These are phyloP conservation scores for Glomeris marginata DNA, from an alignment of 2,888 invertebrate species.

Conservation along the genomic window DNA sequence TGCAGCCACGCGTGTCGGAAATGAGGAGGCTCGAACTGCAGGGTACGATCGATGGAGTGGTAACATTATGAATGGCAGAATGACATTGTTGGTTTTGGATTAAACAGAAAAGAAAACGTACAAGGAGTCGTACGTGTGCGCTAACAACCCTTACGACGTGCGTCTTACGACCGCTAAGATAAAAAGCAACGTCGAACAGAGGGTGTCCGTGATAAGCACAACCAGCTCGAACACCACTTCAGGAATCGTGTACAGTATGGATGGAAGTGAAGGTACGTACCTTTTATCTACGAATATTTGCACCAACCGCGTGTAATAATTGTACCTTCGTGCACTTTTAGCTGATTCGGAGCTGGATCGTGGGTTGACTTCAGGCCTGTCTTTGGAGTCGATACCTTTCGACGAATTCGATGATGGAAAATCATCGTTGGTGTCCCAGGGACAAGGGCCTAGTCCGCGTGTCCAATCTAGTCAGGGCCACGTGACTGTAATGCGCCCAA, in stretches of 20 bases:
- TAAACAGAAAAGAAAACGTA: conserved; percentile 43
- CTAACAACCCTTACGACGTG: conserved; percentile 21
- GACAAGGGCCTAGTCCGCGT: not conserved
- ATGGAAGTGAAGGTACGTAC: conserved; percentile 49
- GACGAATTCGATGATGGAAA: too few species aligned
- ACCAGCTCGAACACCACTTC: conserved; percentile 95
- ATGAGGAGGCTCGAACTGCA: conserved; percentile 69
- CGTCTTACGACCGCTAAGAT: not conserved
- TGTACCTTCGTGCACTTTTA: too few species aligned
- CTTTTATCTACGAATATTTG: too few species aligned
- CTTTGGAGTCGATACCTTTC: too few species aligned
- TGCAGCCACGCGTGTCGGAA: conserved; percentile 62
- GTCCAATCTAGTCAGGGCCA: conserved; percentile 8
- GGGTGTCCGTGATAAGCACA: conserved; percentile 78
- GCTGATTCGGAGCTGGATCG: too few species aligned
- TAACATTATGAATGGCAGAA: not conserved
- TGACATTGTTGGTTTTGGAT: conserved; percentile 11
- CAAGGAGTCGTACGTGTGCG: conserved; percentile 55
- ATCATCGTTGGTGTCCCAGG: too few species aligned
- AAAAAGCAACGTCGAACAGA: conserved; percentile 44
- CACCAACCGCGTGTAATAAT: too few species aligned
- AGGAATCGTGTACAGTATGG: conserved; percentile 88
- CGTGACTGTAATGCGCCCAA: conserved; percentile 3
- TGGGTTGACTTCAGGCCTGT: too few species aligned
- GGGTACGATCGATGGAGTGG: conserved; percentile 31